A percentile compares a stretch with the other conserved stretches of the same genome.
Evolutionary conservation across 2,113 vertebrate species (phyloP).

Genomic region (Tichodroma muraria): DNA sequence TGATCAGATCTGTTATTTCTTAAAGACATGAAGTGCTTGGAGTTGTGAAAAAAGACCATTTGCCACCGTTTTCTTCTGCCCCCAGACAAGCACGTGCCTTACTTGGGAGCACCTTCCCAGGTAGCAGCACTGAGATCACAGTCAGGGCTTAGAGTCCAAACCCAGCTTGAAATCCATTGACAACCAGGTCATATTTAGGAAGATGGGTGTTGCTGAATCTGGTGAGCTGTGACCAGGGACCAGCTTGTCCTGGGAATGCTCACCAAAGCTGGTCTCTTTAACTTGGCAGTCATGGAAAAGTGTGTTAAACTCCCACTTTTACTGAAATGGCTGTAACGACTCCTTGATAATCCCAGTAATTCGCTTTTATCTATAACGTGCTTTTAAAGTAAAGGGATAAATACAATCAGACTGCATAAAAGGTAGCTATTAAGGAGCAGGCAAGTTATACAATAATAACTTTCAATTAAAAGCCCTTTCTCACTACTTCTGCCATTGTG

Average conservation of each 20-base stretch:
- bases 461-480: conserved; percentile 63
- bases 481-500: neutral
- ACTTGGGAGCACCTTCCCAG: neutral
- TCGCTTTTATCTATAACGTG: conserved; percentile 52
- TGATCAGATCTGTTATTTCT: neutral
- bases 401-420: conserved; percentile 44
- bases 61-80: accelerated
- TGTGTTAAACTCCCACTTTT: conserved; percentile 23
- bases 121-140: neutral
- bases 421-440: conserved; percentile 43
- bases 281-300: neutral
- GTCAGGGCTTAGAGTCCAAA: neutral
- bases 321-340: neutral
- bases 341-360: conserved; percentile 33
- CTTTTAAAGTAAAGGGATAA: conserved; percentile 71
- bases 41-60: neutral
- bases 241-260: neutral
- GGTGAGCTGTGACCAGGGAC: neutral
- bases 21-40: neutral
- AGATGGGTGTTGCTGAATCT: neutral
- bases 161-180: neutral
- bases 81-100: neutral
- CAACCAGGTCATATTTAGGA: neutral
- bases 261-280: neutral
- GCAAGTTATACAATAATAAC: conserved; percentile 31